These are phyloP conservation scores for Podarcis cretensis DNA, from an alignment of 2,113 vertebrate genomes.

Conservation along the genomic window DNA sequence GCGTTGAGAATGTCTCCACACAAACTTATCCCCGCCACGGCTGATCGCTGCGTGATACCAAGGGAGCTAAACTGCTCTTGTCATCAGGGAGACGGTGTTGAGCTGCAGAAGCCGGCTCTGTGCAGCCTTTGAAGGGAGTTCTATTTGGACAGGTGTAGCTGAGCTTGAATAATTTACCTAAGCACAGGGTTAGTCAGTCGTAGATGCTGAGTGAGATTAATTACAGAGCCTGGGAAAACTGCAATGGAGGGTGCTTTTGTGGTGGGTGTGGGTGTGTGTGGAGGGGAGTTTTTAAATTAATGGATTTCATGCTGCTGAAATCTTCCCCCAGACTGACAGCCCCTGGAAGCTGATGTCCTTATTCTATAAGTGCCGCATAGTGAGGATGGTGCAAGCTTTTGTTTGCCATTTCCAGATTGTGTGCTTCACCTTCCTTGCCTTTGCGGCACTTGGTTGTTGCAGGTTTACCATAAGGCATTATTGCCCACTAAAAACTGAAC, in stretches of 20 bases:
- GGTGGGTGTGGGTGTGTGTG: no score
- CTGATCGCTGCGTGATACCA: conserved; percentile 11
- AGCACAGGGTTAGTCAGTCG: neutral
- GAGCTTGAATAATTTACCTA: conserved; percentile 34
- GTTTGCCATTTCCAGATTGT: neutral
- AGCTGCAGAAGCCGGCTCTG: neutral
- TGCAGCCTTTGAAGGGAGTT: conserved; percentile 9
- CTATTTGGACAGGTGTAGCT: conserved; percentile 34
- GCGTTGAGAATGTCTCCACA: neutral
- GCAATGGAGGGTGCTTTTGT: neutral
- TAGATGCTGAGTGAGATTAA: conserved; percentile 26
- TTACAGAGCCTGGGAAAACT: conserved; percentile 18
- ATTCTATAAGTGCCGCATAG: neutral
- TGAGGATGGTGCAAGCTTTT: neutral
- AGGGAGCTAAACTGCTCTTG: neutral
- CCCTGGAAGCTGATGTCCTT: neutral
- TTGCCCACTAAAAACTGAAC: neutral
- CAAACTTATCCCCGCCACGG: neutral
- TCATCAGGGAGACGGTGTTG: neutral
- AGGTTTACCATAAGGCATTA: neutral
- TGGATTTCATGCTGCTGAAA: conserved; percentile 12
- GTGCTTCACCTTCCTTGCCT: neutral
- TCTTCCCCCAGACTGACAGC: conserved; percentile 1
- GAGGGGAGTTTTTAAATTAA: conserved; percentile 3
- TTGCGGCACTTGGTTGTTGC: neutral